Percentiles rank a stretch among this genome's conserved stretches.
Conservation (phyloP, 1,140 invertebrate species). For the Trichoplusia ni region DNA sequence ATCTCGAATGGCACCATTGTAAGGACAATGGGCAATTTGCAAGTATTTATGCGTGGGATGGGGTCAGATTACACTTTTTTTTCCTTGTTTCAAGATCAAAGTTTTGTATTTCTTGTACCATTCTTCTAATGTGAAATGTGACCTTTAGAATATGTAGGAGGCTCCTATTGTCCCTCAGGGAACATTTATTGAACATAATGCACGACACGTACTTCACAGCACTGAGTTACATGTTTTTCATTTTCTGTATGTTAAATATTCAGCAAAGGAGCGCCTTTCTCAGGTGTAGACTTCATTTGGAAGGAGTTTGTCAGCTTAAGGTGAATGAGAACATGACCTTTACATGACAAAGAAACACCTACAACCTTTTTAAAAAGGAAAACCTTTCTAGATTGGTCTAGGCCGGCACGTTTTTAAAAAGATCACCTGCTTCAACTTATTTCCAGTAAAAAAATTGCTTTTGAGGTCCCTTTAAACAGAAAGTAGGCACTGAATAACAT, state of each 20-base stretch:
- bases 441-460: too few species aligned
- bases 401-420: too few species aligned
- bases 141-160: background rate
- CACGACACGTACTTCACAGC: background rate
- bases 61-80: background rate
- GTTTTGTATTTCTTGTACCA: background rate
- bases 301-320: too few species aligned
- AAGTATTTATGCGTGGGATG: conserved; percentile 8
- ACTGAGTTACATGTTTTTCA: background rate
- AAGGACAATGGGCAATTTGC: conserved; percentile 12
- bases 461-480: too few species aligned
- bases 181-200: background rate
- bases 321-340: too few species aligned
- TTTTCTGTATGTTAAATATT: background rate
- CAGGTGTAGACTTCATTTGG: too few species aligned
- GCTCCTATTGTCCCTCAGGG: background rate
- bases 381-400: too few species aligned
- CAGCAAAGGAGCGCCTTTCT: too few species aligned
- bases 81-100: background rate
- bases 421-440: too few species aligned
- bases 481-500: too few species aligned
- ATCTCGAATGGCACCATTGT: background rate
- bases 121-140: background rate
- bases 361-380: too few species aligned
- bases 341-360: too few species aligned